Percentiles rank a stretch among this genome's conserved stretches.
These are phyloP conservation scores for Leucopsar rothschildi DNA, from an alignment of 2,113 vertebrate species.

Conservation along the genomic window DNA sequence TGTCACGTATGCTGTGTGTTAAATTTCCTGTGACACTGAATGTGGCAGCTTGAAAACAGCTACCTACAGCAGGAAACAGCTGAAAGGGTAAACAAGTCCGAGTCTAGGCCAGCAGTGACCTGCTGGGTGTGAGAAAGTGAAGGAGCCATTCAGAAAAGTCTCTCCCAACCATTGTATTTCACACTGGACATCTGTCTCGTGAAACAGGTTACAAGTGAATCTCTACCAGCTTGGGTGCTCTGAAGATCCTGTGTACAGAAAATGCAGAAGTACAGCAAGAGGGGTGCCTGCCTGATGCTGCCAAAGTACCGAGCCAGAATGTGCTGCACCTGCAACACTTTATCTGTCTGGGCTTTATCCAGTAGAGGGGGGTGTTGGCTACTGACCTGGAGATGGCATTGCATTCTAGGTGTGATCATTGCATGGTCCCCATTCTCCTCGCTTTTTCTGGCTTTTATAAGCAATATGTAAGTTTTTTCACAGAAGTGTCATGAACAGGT, in stretches of 20 bases:
- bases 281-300: not conserved
- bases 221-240: not conserved
- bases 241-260: not conserved
- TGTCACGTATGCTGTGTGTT: not conserved
- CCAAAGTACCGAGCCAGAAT: not conserved
- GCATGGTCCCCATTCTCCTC: not conserved
- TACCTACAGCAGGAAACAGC: not conserved
- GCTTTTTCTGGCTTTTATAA: not conserved
- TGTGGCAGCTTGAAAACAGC: slow-evolving; percentile 1
- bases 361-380: not conserved
- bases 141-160: not conserved
- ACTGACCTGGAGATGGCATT: not conserved
- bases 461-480: not conserved
- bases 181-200: not conserved
- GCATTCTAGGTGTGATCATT: not conserved
- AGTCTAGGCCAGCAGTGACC: not conserved
- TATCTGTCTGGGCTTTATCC: not conserved
- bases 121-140: not conserved
- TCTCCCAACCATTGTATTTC: not conserved
- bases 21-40: slow-evolving; percentile 28
- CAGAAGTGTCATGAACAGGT: not conserved
- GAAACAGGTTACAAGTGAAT: not conserved
- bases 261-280: not conserved
- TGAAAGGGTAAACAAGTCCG: not conserved
- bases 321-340: not conserved